Evolutionary conservation across 37 sponge, comb jelly and placozoan species (phyloP).

Genomic region (Haliclona indistincta): DNA sequence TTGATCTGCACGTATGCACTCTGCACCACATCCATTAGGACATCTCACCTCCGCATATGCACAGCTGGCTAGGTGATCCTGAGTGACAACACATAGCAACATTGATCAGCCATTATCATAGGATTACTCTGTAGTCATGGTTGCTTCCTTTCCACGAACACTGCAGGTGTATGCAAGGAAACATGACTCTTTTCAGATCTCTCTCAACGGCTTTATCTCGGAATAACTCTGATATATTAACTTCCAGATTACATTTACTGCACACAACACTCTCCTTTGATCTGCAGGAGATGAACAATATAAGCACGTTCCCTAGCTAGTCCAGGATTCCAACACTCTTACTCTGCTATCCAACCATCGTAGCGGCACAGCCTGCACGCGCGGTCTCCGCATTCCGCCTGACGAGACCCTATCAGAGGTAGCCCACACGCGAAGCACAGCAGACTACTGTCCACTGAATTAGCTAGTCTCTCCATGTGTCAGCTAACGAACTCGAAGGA

Average conservation of each 20-base stretch:
- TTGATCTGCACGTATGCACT: constrained; percentile 18
- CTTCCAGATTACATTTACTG: not conserved
- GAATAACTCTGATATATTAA: constrained; percentile 34
- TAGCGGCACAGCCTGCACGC: constrained; percentile 43
- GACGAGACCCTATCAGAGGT: constrained; percentile 37
- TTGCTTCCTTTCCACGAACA: constrained; percentile 74
- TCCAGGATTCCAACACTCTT: constrained; percentile 1
- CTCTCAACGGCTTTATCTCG: constrained; percentile 63
- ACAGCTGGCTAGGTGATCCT: constrained; percentile 44
- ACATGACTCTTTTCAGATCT: constrained; percentile 31
- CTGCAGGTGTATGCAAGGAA: constrained; percentile 38
- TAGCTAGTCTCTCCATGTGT: not conserved
- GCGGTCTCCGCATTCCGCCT: constrained; percentile 63
- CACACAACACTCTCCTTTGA: not conserved
- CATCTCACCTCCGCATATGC: constrained; percentile 34
- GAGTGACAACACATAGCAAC: not conserved
- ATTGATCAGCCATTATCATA: constrained; percentile 1
- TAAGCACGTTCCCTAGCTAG: not conserved
- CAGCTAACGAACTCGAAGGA: too few species aligned
- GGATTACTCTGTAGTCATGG: constrained; percentile 40
- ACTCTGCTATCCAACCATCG: constrained; percentile 23
- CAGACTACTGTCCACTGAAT: not conserved
- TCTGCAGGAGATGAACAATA: not conserved
- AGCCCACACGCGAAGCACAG: constrained; percentile 28
- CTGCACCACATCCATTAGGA: constrained; percentile 38